Base-by-base conservation (phyloP, 23 tunicate species). In the Trididemnum miniatum region DNA sequence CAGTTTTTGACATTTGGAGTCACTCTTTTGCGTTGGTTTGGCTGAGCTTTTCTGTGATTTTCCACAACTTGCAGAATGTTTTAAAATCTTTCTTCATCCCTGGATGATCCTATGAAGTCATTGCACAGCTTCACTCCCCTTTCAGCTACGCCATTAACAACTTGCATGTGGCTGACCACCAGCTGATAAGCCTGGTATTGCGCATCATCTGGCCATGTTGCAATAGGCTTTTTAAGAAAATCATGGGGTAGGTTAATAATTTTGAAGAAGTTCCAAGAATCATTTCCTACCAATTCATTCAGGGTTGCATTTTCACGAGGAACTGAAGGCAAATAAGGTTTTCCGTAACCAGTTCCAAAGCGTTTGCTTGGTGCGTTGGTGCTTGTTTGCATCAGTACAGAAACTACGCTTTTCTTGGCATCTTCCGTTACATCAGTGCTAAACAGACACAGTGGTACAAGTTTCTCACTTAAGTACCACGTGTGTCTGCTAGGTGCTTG, bases 401-500 rank as follows among this genome's bases (percentile, higher is more conserved):
- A 26, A n/a, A n/a, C n/a, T n/a, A n/a, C n/a, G n/a, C n/a, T n/a
- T n/a, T n/a, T 35, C 31, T 71, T 15, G n/a, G 22, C 18, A 23
- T 20, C 50, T 15, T 34, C 49, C 15, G 22, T 7, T 71, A 71
- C 20, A 5, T 28, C 23, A 31, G 27, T 71, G 31, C 77, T 71
- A 71, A 71, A 71, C 50, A 35, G 49, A 71, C 51, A 7, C 50
- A 71, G 9, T 33, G 77, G 77, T 15, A 71, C 49, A 35, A 71
- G 77, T 71, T 33, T 52, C n/a, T 71, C 77, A 15, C 27, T 71
- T 4, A 71, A 25, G 23, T 71, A 71, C 52, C 52, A 71, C 22
- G 26, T 33, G 23, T 71, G 77, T 4, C 50, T 34, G 5, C 22
- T 20, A 31, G 31, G n/a, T 4, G 51, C 50, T 25, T 31, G n/a